Conservation (phyloP, 2,113 vertebrate genomes). For the Otolemur garnettii region DNA sequence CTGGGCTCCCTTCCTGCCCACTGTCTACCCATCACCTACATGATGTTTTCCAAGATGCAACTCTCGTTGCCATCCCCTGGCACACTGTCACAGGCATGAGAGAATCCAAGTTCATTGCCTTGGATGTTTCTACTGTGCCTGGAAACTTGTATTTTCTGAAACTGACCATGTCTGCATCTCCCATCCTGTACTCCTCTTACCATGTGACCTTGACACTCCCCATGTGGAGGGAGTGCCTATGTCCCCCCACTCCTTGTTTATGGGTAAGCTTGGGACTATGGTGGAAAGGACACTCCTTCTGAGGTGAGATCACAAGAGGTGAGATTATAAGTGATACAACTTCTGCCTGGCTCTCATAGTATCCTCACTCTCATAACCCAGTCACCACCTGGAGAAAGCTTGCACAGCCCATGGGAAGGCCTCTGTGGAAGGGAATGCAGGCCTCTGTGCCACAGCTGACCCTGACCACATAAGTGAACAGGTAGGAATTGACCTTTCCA, state of each 20-base stretch:
- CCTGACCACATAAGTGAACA: too few relatives aligned
- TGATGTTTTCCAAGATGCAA: not conserved
- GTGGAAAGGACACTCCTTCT: not conserved
- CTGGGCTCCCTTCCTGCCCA: not conserved
- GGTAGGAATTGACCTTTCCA: not conserved
- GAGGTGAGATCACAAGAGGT: not conserved
- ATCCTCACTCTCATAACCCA: not conserved
- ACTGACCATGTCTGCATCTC: rapidly evolving
- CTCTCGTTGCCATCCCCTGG: not conserved
- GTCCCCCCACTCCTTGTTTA: too few relatives aligned
- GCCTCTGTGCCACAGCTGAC: not conserved
- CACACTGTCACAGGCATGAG: rapidly evolving
- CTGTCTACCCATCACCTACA: not conserved
- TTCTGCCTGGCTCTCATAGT: not conserved
- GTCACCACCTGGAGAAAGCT: not conserved
- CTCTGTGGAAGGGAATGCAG: not conserved
- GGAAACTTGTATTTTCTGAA: not conserved
- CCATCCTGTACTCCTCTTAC: not conserved
- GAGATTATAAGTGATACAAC: too few relatives aligned
- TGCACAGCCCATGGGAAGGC: not conserved
- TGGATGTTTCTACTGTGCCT: not conserved
- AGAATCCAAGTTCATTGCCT: not conserved
- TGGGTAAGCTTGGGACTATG: not conserved
- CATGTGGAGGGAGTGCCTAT: not conserved
- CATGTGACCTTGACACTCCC: not conserved